Evolutionary conservation across 2,113 vertebrate species (phyloP).

Genomic region (Neoarius graeffei): DNA sequence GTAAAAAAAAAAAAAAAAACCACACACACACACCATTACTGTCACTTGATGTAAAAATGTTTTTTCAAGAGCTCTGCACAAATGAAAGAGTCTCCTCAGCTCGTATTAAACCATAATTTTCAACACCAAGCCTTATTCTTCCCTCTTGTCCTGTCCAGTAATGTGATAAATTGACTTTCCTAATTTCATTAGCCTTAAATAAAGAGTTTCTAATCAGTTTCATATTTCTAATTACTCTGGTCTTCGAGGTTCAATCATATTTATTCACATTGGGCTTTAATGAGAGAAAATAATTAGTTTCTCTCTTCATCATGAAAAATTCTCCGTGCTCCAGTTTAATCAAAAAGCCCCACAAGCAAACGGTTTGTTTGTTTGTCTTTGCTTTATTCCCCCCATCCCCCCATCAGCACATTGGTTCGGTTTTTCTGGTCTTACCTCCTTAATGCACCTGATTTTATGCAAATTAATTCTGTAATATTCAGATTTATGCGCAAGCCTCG

Average conservation of each 20-base stretch:
- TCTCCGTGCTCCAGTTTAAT: slow-evolving; percentile 32
- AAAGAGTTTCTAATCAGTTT: not conserved
- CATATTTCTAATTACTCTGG: not conserved
- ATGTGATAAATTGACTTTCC: not conserved
- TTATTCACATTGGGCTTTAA: slow-evolving; percentile 12
- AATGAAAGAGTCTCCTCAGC: not conserved
- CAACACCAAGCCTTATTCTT: no score
- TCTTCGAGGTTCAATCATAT: not conserved
- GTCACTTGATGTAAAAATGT: not conserved
- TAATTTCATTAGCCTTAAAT: not conserved
- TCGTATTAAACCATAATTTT: no score
- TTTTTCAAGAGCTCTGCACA: not conserved
- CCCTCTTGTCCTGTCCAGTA: not conserved
- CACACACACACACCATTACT: not conserved
- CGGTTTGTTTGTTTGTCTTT: slow-evolving; percentile 37
- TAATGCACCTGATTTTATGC: slow-evolving; percentile 44
- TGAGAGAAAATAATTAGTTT: slow-evolving; percentile 19
- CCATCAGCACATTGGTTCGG: slow-evolving; percentile 3
- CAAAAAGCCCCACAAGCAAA: slow-evolving; percentile 37
- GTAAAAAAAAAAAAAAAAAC: not conserved
- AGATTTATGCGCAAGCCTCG: slow-evolving; percentile 38
- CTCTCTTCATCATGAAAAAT: slow-evolving; percentile 25
- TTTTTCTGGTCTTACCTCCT: not conserved
- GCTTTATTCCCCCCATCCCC: not conserved
- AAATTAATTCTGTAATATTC: slow-evolving; percentile 49